These are phyloP conservation scores for Aegotheles bennettii DNA, from an alignment of 2,113 vertebrate genomes.

Conservation along the genomic window DNA sequence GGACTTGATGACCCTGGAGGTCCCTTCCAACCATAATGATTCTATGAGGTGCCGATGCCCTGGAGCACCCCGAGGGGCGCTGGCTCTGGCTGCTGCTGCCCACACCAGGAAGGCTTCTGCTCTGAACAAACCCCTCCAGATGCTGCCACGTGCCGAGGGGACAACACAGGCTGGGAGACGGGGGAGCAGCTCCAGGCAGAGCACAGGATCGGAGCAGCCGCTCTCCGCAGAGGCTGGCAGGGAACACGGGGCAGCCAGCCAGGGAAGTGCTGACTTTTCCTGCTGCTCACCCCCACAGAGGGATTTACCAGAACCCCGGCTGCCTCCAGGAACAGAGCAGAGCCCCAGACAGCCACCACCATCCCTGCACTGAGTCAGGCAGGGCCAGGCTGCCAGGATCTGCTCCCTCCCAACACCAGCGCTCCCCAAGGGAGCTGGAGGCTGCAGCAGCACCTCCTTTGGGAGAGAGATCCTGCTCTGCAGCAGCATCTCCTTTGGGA, in stretches of 20 bases:
- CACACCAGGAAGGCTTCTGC: not conserved
- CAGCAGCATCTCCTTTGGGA: not conserved
- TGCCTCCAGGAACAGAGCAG: not conserved
- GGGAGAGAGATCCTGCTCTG: too few relatives aligned
- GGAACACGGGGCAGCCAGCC: not conserved
- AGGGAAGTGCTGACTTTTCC: not conserved
- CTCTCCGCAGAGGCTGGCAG: not conserved
- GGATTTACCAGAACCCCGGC: not conserved
- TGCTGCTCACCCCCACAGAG: fast-evolving
- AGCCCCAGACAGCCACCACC: not conserved
- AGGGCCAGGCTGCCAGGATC: not conserved
- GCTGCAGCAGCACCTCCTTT: not conserved
- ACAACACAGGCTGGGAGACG: not conserved
- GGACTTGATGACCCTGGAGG: too few relatives aligned
- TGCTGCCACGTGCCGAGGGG: not conserved
- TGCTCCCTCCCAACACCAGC: not conserved
- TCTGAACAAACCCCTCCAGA: not conserved
- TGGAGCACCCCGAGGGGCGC: fast-evolving
- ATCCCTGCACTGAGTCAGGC: not conserved
- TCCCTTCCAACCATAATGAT: too few relatives aligned
- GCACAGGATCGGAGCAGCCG: fast-evolving
- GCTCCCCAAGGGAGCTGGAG: not conserved
- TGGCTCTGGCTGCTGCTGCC: not conserved
- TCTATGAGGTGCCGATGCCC: not conserved
- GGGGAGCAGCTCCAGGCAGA: not conserved